Percentiles rank a stretch among this genome's conserved stretches.
Conservation (phyloP, 1,140 invertebrate genomes). For the Drosophila novamexicana region DNA sequence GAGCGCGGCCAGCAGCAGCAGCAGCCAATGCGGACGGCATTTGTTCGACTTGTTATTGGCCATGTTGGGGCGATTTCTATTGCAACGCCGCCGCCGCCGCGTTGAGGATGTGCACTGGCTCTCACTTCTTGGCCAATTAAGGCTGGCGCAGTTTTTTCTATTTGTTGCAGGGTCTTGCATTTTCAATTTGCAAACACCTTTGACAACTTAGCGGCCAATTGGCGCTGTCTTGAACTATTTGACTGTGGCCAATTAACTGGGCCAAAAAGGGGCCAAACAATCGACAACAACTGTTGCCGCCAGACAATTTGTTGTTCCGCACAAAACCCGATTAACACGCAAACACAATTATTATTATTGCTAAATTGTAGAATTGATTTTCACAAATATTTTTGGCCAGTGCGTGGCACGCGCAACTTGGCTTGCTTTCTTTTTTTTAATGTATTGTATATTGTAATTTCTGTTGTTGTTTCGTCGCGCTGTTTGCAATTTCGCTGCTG, state of each 20-base stretch:
- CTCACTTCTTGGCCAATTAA: slow-evolving; percentile 69
- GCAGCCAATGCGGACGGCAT: slow-evolving; percentile 9
- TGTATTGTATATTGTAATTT: slow-evolving; percentile 22
- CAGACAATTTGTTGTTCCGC: slow-evolving; percentile 43
- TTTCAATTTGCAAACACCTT: slow-evolving; percentile 55
- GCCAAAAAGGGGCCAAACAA: slow-evolving; percentile 24
- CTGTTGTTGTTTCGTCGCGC: slow-evolving; percentile 22
- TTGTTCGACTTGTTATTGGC: slow-evolving; percentile 33
- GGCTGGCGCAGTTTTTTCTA: slow-evolving; percentile 39
- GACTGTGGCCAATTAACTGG: slow-evolving; percentile 29
- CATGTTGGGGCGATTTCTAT: slow-evolving; percentile 61
- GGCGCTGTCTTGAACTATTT: slow-evolving; percentile 35
- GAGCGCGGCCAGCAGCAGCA: slow-evolving; percentile 40
- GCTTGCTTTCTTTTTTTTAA: slow-evolving; percentile 55
- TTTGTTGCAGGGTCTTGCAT: slow-evolving; percentile 43
- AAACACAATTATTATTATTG: slow-evolving; percentile 69
- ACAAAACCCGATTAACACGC: slow-evolving; percentile 61
- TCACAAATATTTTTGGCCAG: slow-evolving; percentile 37
- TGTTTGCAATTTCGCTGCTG: slow-evolving; percentile 75
- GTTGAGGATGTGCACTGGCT: slow-evolving; percentile 69
- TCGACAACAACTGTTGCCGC: slow-evolving; percentile 3
- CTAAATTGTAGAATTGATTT: slow-evolving; percentile 35
- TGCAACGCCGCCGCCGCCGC: slow-evolving; percentile 3
- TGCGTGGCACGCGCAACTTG: slow-evolving; percentile 34
- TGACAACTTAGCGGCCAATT: slow-evolving; percentile 53